phyloP scores from a whole-genome alignment of 2,888 invertebrate genomes.

The Aporophyla lueneburgensis region DNA sequence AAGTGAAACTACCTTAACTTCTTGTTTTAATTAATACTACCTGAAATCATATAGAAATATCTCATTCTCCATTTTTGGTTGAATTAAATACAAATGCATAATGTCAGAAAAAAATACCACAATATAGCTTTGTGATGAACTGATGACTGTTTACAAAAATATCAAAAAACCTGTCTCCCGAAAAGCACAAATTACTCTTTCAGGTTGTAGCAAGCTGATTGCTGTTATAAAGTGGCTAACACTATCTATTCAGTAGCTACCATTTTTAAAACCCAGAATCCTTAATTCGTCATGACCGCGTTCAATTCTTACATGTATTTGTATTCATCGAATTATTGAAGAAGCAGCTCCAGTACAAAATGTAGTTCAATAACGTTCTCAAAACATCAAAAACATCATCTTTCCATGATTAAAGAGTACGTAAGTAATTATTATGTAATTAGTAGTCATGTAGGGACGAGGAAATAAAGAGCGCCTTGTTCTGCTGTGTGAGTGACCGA shows the following conservation, averaged over 20 bases:
- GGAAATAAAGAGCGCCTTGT: constrained; percentile 15
- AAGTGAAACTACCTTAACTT: constrained; percentile 73
- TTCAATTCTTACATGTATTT: too few species aligned
- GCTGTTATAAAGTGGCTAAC: too few species aligned
- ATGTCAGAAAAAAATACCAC: too few species aligned
- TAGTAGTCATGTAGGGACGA: neutral
- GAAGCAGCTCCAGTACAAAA: neutral
- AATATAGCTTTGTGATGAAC: neutral
- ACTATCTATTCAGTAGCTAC: too few species aligned
- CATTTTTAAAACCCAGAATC: too few species aligned
- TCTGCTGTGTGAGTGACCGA: constrained; percentile 20
- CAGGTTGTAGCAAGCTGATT: too few species aligned
- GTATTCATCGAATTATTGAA: neutral
- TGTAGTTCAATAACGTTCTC: neutral
- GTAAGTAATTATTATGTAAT: constrained; percentile 17
- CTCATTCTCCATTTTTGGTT: neutral
- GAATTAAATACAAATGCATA: neutral
- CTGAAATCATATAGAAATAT: neutral
- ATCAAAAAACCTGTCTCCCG: too few species aligned
- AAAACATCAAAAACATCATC: neutral
- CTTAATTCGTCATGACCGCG: too few species aligned
- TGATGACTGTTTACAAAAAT: too few species aligned
- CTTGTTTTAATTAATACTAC: constrained; percentile 36
- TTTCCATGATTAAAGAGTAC: too few species aligned
- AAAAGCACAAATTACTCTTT: too few species aligned